A percentile compares a stretch with the other conserved stretches of the same genome.
Conservation (phyloP, 2,888 invertebrate species). For the Pseudococcus jackbeardsleyi region DNA sequence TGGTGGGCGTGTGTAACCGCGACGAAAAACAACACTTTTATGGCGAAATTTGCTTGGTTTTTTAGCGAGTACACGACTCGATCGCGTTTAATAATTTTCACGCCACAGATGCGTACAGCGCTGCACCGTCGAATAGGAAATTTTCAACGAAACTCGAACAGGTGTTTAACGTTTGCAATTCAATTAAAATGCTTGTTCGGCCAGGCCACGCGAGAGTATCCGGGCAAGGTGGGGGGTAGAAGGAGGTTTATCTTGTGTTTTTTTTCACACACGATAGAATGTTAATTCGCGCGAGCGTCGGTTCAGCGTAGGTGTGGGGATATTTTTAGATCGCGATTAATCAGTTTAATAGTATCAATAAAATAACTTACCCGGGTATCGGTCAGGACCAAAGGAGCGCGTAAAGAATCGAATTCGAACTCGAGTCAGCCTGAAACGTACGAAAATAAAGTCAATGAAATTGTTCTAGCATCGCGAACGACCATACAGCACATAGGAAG, state of each 20-base stretch:
- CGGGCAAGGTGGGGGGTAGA: neutral
- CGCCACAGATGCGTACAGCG: neutral
- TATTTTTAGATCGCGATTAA: no score
- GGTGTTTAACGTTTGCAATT: slow-evolving; percentile 36
- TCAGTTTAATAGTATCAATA: neutral
- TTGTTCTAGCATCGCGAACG: slow-evolving; percentile 49
- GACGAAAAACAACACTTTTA: neutral
- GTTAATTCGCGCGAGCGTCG: no score
- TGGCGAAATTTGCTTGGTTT: neutral
- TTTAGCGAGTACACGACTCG: neutral
- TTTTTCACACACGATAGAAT: neutral
- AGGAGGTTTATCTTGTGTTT: neutral
- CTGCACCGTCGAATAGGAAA: neutral
- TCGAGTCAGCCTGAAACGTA: neutral
- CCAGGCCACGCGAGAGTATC: neutral
- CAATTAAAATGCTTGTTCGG: neutral
- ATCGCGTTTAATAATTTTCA: neutral
- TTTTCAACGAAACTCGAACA: slow-evolving; percentile 23
- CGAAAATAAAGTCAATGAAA: slow-evolving; percentile 14
- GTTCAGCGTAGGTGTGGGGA: no score
- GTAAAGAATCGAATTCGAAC: neutral
- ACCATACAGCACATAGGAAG: slow-evolving; percentile 49
- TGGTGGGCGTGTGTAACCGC: neutral
- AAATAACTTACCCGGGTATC: neutral
- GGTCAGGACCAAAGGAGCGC: neutral